phyloP scores from a whole-genome alignment of 2,797 vertebrate genomes.

The Streptopelia turtur region DNA sequence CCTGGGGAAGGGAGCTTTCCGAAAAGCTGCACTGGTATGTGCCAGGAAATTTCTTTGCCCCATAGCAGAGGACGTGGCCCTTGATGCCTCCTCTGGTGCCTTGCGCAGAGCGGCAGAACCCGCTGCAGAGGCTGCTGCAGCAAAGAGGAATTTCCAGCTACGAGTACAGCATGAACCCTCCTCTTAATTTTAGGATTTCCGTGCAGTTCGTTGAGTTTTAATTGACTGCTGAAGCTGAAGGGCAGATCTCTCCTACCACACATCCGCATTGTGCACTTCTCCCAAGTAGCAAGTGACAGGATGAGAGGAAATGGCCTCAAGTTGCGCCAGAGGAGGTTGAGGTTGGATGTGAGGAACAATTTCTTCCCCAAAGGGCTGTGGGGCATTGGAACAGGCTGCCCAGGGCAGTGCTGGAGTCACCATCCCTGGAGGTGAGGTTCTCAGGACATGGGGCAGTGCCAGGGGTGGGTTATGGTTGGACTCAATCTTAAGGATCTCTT shows the following conservation, averaged over 20 bases:
- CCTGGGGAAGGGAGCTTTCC: neutral
- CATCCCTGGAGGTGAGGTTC: too few species aligned
- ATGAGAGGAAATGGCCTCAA: too few species aligned
- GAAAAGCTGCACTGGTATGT: neutral
- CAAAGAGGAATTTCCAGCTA: neutral
- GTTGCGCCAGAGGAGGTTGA: too few species aligned
- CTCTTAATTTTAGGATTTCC: neutral
- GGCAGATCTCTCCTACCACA: neutral
- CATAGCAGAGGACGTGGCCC: rapidly evolving
- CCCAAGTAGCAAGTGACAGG: too few species aligned
- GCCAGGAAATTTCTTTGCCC: neutral
- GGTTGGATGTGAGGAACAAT: too few species aligned
- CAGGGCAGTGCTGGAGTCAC: too few species aligned
- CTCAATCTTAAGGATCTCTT: too few species aligned
- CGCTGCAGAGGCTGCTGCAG: neutral
- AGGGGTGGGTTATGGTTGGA: too few species aligned
- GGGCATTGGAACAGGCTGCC: too few species aligned
- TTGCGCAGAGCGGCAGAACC: neutral
- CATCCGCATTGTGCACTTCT: neutral
- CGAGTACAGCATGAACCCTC: neutral
- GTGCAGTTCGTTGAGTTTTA: neutral
- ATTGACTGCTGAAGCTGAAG: neutral
- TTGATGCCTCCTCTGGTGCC: neutral
- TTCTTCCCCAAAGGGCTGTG: too few species aligned
- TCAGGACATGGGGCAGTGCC: too few species aligned